Evolutionary conservation across 2,888 invertebrate genomes (phyloP).

Genomic region (Octonoba sinensis): DNA sequence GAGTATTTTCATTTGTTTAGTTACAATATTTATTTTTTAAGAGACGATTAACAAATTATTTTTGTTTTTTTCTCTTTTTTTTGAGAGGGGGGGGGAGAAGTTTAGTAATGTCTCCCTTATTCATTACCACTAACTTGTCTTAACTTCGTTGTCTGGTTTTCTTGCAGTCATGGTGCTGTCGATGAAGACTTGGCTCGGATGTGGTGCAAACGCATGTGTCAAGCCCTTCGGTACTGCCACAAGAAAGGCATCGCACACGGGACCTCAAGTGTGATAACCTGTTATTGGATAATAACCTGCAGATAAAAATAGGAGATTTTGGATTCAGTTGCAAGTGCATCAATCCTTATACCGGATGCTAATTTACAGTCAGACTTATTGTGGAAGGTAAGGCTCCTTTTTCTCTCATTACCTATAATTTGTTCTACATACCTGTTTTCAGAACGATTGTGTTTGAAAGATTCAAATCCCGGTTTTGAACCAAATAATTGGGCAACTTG

Average conservation of each 20-base stretch:
- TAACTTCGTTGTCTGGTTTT: no score
- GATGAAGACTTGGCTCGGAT: constrained; percentile 73
- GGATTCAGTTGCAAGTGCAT: constrained; percentile 71
- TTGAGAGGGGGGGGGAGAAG: no score
- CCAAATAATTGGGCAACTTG: not conserved
- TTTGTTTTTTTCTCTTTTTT: no score
- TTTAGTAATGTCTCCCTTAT: no score
- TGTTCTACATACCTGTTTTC: not conserved
- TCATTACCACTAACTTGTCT: no score
- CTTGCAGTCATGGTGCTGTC: constrained; percentile 70
- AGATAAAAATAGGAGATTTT: constrained; percentile 73
- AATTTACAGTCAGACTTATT: constrained; percentile 85
- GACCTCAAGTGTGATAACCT: constrained; percentile 81
- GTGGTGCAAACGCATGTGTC: constrained; percentile 74
- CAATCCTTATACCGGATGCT: constrained; percentile 74
- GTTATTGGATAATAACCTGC: constrained; percentile 71
- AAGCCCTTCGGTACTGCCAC: constrained; percentile 76
- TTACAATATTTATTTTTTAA: no score
- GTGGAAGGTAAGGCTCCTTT: constrained; percentile 74
- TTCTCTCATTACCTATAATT: no score
- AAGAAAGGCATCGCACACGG: constrained; percentile 70
- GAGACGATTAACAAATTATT: no score
- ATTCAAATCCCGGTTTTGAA: not conserved
- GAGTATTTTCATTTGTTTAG: no score
- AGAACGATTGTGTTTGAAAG: not conserved